Conservation (phyloP, 2,113 vertebrate species). For the Orientallactaga bullata region DNA sequence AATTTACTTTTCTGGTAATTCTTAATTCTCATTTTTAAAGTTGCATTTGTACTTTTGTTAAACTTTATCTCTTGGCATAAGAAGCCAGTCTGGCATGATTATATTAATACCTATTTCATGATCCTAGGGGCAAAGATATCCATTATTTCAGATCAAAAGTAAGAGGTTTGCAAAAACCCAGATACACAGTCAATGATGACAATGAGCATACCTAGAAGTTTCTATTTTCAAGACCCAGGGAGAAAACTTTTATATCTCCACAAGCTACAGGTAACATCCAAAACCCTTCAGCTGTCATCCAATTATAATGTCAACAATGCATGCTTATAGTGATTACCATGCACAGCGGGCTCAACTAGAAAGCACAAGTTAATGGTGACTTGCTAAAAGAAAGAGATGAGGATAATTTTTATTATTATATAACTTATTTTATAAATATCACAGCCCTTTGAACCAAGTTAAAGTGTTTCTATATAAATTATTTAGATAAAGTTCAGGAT, state of each 20-base stretch:
- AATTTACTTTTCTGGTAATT: background rate
- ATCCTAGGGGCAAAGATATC: background rate
- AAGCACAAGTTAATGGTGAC: background rate
- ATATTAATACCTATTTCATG: background rate
- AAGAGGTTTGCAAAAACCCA: constrained; percentile 6
- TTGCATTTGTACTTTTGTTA: constrained; percentile 20
- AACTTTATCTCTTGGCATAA: background rate
- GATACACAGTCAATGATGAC: background rate
- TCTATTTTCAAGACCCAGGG: background rate
- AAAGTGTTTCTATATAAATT: constrained; percentile 6
- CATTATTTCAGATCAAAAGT: background rate
- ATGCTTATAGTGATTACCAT: background rate
- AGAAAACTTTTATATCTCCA: background rate
- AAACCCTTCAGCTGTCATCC: background rate
- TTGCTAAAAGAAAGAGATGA: background rate
- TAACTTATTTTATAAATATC: background rate
- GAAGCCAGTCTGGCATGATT: background rate
- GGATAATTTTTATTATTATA: background rate
- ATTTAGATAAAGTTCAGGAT: background rate
- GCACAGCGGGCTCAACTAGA: background rate
- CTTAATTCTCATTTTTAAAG: constrained; percentile 11
- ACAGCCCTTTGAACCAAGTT: background rate
- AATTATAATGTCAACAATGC: background rate
- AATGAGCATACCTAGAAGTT: constrained; percentile 16
- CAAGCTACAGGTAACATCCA: background rate